These are phyloP conservation scores for Acrocephalus scirpaceus DNA, from an alignment of 2,797 vertebrate genomes.

Conservation along the genomic window DNA sequence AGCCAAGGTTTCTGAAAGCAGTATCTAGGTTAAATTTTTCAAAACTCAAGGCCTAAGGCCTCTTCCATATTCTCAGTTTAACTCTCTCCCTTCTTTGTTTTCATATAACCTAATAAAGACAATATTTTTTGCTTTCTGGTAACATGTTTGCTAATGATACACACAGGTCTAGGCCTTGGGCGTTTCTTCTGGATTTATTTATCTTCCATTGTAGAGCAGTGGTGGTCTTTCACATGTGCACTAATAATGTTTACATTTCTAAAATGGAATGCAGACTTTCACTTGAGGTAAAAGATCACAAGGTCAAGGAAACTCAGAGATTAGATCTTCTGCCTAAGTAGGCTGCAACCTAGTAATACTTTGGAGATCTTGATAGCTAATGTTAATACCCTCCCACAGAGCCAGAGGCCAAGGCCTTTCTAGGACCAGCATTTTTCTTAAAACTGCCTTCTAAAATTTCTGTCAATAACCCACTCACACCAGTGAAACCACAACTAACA, in stretches of 20 bases:
- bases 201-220: constrained; percentile 71
- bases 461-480: not conserved
- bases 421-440: constrained; percentile 9
- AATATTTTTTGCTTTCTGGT: constrained; percentile 1
- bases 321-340: constrained; percentile 74
- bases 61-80: not conserved
- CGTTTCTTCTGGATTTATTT: constrained; percentile 76
- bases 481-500: not conserved
- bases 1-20: not conserved
- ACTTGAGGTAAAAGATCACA: constrained; percentile 71
- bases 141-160: not conserved
- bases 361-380: constrained; percentile 53
- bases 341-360: constrained; percentile 53
- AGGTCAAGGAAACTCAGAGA: constrained; percentile 77
- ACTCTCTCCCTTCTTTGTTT: not conserved
- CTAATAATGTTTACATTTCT: constrained; percentile 81
- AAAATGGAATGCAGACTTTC: constrained; percentile 77
- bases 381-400: constrained; percentile 1
- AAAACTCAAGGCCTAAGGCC: not conserved
- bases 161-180: constrained; percentile 38
- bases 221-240: constrained; percentile 76
- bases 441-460: constrained; percentile 8
- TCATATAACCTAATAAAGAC: constrained; percentile 38
- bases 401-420: constrained; percentile 19
- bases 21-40: not conserved